phyloP scores from a whole-genome alignment of 35 echinoderm and acorn worm species.

The Acanthaster planci region DNA sequence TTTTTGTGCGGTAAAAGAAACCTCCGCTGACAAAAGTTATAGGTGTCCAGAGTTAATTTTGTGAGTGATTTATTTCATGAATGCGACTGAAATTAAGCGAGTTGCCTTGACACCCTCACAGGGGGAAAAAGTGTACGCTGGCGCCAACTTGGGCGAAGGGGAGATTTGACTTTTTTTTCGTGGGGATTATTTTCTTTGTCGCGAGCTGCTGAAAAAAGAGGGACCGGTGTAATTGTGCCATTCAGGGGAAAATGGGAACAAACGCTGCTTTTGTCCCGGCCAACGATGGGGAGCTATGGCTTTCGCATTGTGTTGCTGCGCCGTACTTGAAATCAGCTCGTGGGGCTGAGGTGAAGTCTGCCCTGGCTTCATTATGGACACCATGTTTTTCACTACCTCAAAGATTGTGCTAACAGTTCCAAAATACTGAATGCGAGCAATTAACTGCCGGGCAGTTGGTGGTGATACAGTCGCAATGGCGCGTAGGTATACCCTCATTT shows the following conservation, averaged over 20 bases:
- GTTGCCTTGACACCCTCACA: not conserved
- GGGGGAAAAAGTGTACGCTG: conserved; percentile 1
- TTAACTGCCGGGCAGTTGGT: too few species aligned
- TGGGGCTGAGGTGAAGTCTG: too few species aligned
- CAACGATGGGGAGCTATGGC: not conserved
- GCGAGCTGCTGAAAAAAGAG: not conserved
- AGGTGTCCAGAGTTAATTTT: conserved; percentile 25
- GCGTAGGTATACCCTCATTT: too few species aligned
- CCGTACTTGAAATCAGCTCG: too few species aligned
- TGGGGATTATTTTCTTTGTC: not conserved
- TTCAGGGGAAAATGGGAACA: conserved; percentile 7
- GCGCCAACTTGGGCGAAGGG: not conserved
- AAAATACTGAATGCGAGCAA: too few species aligned
- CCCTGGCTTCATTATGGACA: too few species aligned
- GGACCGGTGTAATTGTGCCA: not conserved
- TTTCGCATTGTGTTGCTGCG: not conserved
- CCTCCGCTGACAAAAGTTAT: conserved; percentile 6
- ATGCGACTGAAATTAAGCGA: conserved; percentile 4
- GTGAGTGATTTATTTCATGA: conserved; percentile 21
- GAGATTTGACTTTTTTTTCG: not conserved
- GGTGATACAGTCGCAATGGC: too few species aligned
- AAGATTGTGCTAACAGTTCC: too few species aligned
- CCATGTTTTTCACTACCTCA: too few species aligned
- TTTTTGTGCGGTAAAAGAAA: too few species aligned
- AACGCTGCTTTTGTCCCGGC: not conserved